Evolutionary conservation across 2,888 invertebrate species (phyloP), one percentile per base, ranked within the genome.

Genomic region (Tillus elongatus): DNA sequence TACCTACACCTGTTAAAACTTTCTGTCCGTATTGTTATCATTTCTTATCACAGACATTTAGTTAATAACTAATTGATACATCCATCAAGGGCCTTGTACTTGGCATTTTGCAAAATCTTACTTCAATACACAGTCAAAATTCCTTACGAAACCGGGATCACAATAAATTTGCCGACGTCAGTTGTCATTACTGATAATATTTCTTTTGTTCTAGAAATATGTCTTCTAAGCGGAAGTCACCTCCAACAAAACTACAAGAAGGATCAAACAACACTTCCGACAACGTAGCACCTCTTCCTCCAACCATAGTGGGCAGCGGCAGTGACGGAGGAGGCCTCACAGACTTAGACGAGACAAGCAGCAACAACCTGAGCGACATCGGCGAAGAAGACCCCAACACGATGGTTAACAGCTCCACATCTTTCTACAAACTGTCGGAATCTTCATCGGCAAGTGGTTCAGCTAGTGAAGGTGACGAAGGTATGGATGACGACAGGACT

Each of bases 191-290:
- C n/a, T n/a, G n/a, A 19, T 19, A 8, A 19, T 19, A 6, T 35
- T 10, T 37, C 30, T 16, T 66, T 70, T 72, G 67, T 77, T 75
- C 47, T 80, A 84, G 84, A 79, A 89, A 81, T 74, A 91, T 91
- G 91, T 91, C 90, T 79, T 90, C 90, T 73, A 91, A 91, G 81
- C 81, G 91, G 71, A 91, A 91, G 74, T 91, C 90, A 68, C 89
- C 90, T 68, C 91, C 91, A 67, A 88, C 87, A 58, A 91, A 91
- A 76, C 77, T 90, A 70, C 75, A 77, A 64, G 88, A 89, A 75
- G 81, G 72, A 68, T 72, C 68, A 62, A 45, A 52, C 68, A 74
- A 55, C 60, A 70, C 72, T 50, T 73, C 74, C 51, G 71, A 73
- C 47, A 70, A 71, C 35, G 39, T 43, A 42, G 50, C 42, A 36